phyloP scores from a whole-genome alignment of 2,888 invertebrate genomes.

The Cerastis rubricosa region DNA sequence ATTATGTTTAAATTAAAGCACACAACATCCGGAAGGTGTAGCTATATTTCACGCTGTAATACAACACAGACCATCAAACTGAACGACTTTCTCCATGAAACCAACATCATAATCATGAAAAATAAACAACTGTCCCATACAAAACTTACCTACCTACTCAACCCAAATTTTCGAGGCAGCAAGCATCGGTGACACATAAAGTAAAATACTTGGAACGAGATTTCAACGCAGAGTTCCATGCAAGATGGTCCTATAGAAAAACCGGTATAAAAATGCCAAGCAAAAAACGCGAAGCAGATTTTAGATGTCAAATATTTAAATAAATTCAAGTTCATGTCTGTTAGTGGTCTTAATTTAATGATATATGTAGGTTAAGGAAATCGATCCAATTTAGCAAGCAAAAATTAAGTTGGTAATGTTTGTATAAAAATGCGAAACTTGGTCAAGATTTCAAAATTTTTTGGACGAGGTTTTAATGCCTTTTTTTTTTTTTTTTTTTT shows the following conservation, averaged over 20 bases:
- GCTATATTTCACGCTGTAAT: too few relatives aligned
- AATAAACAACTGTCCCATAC: background rate
- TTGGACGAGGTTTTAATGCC: too few relatives aligned
- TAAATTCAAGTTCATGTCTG: conserved; percentile 12
- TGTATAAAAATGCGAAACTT: background rate
- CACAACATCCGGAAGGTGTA: too few relatives aligned
- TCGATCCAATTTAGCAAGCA: conserved; percentile 1
- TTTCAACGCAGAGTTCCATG: background rate
- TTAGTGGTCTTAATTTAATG: background rate
- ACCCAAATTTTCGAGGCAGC: background rate
- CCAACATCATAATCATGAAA: background rate
- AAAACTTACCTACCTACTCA: background rate
- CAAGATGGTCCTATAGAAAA: conserved; percentile 3
- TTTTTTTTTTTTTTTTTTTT: too few relatives aligned
- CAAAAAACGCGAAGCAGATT: conserved; percentile 4
- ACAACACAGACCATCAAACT: background rate
- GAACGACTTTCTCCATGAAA: background rate
- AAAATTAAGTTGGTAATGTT: background rate
- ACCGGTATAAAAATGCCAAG: conserved; percentile 18
- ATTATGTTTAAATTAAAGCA: too few relatives aligned
- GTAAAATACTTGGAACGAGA: conserved; percentile 13
- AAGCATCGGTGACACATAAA: background rate
- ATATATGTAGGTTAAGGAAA: conserved; percentile 11
- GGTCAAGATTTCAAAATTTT: background rate
- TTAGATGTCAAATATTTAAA: conserved; percentile 28